Evolutionary conservation across 2,888 invertebrate genomes (phyloP).

Genomic region (Hirtodrosophila cameraria): DNA sequence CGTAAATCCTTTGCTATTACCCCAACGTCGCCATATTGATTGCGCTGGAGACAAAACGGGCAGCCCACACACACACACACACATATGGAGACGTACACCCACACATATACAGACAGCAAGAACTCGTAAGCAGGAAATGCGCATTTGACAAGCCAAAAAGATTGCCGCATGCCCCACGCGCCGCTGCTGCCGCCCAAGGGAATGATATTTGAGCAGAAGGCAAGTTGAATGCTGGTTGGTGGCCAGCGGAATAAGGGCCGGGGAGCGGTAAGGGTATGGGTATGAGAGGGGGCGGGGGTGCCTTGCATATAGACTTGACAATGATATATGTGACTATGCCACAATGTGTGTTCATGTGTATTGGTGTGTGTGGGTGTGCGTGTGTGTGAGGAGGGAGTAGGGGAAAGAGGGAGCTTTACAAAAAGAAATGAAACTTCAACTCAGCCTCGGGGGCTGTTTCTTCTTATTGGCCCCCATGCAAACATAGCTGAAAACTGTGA

Average conservation of each 20-base stretch:
- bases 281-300: constrained; percentile 16
- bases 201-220: constrained; percentile 68
- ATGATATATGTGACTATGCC: constrained; percentile 75
- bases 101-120: constrained; percentile 19
- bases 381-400: constrained; percentile 32
- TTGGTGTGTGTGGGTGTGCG: constrained; percentile 36
- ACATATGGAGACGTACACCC: constrained; percentile 12
- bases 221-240: constrained; percentile 41
- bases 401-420: constrained; percentile 40
- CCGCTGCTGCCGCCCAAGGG: constrained; percentile 52
- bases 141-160: constrained; percentile 79
- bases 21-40: constrained; percentile 75
- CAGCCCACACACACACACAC: constrained; percentile 35
- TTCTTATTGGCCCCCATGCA: constrained; percentile 45
- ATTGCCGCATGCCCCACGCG: constrained; percentile 65
- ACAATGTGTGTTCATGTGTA: constrained; percentile 43
- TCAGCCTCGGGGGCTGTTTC: constrained; percentile 59
- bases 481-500: constrained; percentile 34
- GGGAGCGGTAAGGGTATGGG: too few relatives aligned
- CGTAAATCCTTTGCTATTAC: constrained; percentile 77
- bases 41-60: constrained; percentile 73
- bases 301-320: constrained; percentile 78
- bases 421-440: constrained; percentile 58
- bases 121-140: constrained; percentile 75
- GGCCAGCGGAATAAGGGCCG: background rate